Percentiles rank a stretch among this genome's conserved stretches.
Evolutionary conservation across 2,797 vertebrate species (phyloP).

Genomic region (Apodemus agrarius): DNA sequence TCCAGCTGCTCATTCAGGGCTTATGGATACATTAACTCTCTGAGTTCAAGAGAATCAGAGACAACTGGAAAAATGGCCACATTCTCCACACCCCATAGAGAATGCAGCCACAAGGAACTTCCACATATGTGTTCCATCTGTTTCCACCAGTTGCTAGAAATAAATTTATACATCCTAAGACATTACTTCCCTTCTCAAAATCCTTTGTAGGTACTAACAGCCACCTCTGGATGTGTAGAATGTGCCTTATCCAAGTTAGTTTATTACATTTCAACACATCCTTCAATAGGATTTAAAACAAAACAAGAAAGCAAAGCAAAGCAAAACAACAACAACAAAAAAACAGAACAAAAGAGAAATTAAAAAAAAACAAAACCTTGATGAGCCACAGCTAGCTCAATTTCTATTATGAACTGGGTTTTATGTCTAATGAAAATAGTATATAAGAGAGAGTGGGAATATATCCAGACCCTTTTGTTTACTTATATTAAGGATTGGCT

Average conservation of each 20-base stretch:
- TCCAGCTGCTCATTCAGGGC: background rate
- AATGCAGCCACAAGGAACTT: background rate
- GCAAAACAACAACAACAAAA: background rate
- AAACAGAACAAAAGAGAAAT: background rate
- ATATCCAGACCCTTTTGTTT: background rate
- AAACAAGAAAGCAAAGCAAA: background rate
- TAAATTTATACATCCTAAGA: background rate
- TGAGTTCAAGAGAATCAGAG: background rate
- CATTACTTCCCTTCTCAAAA: background rate
- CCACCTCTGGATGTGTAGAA: background rate
- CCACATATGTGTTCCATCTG: background rate
- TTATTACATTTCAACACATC: background rate
- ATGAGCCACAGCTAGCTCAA: too few species aligned
- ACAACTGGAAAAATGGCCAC: accelerated
- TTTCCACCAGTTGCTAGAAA: background rate
- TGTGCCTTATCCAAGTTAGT: background rate
- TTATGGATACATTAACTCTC: background rate
- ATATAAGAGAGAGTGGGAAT: background rate
- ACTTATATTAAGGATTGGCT: background rate
- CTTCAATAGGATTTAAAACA: background rate
- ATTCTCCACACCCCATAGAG: background rate
- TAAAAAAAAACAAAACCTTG: background rate
- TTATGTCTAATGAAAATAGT: background rate
- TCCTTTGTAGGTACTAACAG: background rate
- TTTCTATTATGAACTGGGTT: background rate